Evolutionary conservation across 2,113 vertebrate genomes (phyloP), one percentile per base, ranked within the genome.

Genomic region (Gallinago media): DNA sequence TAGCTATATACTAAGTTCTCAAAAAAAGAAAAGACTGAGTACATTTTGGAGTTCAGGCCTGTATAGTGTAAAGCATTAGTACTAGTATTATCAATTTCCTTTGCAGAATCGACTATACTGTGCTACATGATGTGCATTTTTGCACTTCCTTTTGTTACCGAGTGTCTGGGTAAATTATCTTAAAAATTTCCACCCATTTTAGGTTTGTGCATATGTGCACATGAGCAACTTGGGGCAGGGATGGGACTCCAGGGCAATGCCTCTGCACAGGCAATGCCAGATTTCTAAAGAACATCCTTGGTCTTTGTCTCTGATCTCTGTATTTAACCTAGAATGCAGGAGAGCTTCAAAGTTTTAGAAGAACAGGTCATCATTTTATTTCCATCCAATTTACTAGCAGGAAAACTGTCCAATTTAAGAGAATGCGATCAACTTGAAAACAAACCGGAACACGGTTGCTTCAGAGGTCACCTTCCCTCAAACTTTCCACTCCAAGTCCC

Each of bases 201-300:
- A 81, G 34, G 6, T 50, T 67, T 74, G 14, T 50, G 19, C 9
- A 16, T 68, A 49, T 52, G 25, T 44, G 6, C 7, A 32, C 49
- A 31, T 1, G 2, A 83, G 14, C 9, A 65, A 0, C 12, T 17
- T 70, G 23, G 3, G 6, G 2, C 0, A 0, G 23, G 27, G 23
- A 80, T 5, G 4, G 9, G 5, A 80, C 21, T 55, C 31, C n/a
- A 42, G 6, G 27, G 15, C 16, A 81, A 74, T 31, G 18, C 5
- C 17, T 55, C 21, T 38, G 7, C 56, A 27, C 4, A 13, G 11
- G 2, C 13, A 86, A 23, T 46, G 12, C 34, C 11, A 27, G 12
- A 34, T 71, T 9, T 47, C 50, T 87, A 31, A 78, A 71, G 50
- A 89, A 72, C 2, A 16, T 15, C 42, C 3, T 49, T 44, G 13